Percentiles rank a stretch among this genome's conserved stretches.
phyloP scores from a whole-genome alignment of 1,140 invertebrate genomes.

The Dufourea novaeangliae region DNA sequence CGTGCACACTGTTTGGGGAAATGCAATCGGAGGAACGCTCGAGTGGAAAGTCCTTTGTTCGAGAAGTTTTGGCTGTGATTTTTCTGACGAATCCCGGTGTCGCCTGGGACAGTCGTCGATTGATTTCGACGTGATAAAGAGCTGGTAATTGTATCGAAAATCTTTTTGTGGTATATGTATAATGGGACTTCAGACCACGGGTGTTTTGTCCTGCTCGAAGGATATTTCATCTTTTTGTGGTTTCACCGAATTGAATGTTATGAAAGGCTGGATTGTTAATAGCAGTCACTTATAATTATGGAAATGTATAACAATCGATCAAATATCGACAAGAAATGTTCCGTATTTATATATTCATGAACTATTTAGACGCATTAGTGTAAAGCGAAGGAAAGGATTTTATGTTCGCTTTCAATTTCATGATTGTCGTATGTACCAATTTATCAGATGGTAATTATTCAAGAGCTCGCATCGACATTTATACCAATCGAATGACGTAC shows the following conservation, averaged over 20 bases:
- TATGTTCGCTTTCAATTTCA: background rate
- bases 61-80: slow-evolving; percentile 35
- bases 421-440: background rate
- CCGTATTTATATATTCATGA: too few species aligned
- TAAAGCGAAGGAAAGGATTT: too few species aligned
- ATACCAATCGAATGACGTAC: slow-evolving; percentile 3
- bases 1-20: slow-evolving; percentile 40
- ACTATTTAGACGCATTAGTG: too few species aligned
- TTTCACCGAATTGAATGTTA: too few species aligned
- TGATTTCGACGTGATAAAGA: background rate
- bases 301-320: too few species aligned
- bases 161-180: background rate
- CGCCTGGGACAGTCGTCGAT: slow-evolving; percentile 17
- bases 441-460: background rate
- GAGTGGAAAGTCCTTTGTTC: slow-evolving; percentile 26
- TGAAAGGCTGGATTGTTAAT: too few species aligned
- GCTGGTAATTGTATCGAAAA: background rate
- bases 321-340: too few species aligned
- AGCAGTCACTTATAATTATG: too few species aligned
- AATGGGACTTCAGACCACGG: background rate
- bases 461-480: background rate
- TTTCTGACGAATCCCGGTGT: slow-evolving; percentile 7
- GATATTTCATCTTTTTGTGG: too few species aligned
- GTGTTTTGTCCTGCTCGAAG: background rate
- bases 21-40: background rate